Base-by-base conservation (phyloP, 2,113 vertebrate genomes). In the Paramisgurnus dabryanus region DNA sequence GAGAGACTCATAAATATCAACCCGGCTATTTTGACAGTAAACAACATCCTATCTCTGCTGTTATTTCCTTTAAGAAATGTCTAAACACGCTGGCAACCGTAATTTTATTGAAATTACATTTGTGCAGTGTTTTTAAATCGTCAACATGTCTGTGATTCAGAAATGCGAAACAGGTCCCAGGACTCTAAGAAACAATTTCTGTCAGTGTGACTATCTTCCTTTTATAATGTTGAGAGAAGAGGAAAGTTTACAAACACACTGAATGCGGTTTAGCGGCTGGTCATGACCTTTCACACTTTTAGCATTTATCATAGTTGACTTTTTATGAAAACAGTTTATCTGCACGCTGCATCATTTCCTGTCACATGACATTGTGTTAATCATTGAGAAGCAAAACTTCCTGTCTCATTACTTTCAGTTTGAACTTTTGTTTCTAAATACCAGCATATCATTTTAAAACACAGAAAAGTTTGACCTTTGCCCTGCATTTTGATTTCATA, bases 331-430 rank as follows among this genome's bases (percentile, higher is more conserved):
- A 4, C 78, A 76, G 72, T 61, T 89, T 91, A 91, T 90, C 87
- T 86, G 61, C 34, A 60, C 57, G 7, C 49, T 3, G 77, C 81
- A 78, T 81, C 86, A 58, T 82, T 89, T 90, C 88, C 90, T 91
- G 85, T 74, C 78, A 85, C 66, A 55, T 60, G 13, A 82, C 65
- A 82, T 63, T 49, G 87, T 85, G 83, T 87, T 88, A 85, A 83
- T 89, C 27, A 61, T 85, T 83, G 72, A 85, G 71, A 75, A 15
- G 58, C 80, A 18, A 82, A 79, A 12, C 86, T 88, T 91, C 90
- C 91, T 86, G 86, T 75, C 85, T 80, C 61, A 5, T 84, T 11
- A 57, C 34, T 72, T 72, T 72, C 3, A 58, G 12, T 17, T 40
- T 39, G 2, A n/a, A 18, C 15, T 53, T 15, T 11, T 53, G 50